Conservation (phyloP, 2,888 invertebrate genomes). For the Atrina japonica region DNA sequence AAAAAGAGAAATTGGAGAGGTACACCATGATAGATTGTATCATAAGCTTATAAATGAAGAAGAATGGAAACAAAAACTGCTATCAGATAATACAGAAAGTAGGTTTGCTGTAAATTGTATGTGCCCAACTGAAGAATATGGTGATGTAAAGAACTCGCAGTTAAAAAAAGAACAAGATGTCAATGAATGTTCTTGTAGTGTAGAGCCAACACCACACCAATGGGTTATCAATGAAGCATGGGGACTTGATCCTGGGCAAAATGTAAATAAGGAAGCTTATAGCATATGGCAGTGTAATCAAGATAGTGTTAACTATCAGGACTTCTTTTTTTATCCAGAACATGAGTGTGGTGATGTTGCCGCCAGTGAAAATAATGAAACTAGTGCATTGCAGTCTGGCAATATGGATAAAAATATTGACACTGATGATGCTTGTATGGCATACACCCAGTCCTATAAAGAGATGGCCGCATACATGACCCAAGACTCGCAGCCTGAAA, state of each 20-base stretch:
- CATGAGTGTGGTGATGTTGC: constrained; percentile 14
- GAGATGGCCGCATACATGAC: constrained; percentile 32
- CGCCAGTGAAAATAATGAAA: constrained; percentile 6
- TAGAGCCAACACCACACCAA: constrained; percentile 8
- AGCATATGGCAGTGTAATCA: constrained; percentile 29
- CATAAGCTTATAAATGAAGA: constrained; percentile 1
- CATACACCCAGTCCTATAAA: constrained; percentile 17
- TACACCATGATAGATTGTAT: no score
- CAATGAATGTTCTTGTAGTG: constrained; percentile 2
- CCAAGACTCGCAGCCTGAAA: no score
- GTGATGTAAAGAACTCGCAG: neutral
- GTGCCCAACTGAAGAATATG: neutral
- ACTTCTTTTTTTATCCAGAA: constrained; percentile 14
- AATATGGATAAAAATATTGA: neutral
- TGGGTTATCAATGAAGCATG: constrained; percentile 25
- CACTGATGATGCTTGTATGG: neutral
- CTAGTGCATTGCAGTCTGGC: neutral
- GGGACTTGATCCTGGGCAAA: constrained; percentile 17
- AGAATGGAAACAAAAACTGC: constrained; percentile 5
- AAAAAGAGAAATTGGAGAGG: neutral
- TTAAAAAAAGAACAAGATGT: neutral
- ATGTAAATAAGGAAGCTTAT: neutral
- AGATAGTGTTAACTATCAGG: constrained; percentile 14
- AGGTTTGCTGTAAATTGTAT: neutral
- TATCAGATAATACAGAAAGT: neutral